Evolutionary conservation across 2,113 vertebrate species (phyloP), one percentile per base, ranked within the genome.

Genomic region (Charina bottae): DNA sequence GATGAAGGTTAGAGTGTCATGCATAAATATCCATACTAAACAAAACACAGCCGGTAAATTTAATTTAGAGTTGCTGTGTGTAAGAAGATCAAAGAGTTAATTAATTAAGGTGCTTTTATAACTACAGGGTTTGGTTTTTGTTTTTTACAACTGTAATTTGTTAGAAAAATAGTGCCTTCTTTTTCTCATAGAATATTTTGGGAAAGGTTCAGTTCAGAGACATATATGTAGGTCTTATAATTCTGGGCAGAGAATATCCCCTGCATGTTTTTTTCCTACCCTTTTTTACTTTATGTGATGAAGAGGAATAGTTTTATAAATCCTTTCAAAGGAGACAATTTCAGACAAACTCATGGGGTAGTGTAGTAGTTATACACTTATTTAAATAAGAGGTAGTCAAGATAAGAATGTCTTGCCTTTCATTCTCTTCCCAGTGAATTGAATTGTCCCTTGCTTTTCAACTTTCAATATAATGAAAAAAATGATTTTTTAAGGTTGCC

Each of bases 1-100:
- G 58, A 85, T 84, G 53, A 89, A 89, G 88, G 91, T 46, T 68
- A 89, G 37, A 84, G 72, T 89, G 87, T 58, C 84, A 64, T 23
- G 78, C 58, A 85, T 33, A 49, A 21, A 9, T 89, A 85, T 85
- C 49, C 91, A 89, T 85, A 68, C 33, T 23, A 85, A 92, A 62
- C 53, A 89, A 89, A 92, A 1, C 83, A 85, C 49, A 89, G 24
- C 83, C 68, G 83, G 24, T 86, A 85, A 55, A 37, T 56, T 56
- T 92, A 89, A 89, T 58, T 92, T 89, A 89, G 15, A 21, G 23
- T 54, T 85, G 49, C 23, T 37, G 58, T 26, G 13, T 33, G 28
- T 68, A 85, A 89, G 46, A 89, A 42, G 49, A 85, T 92, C 88
- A 56, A 89, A 46, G 68, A 72, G 23, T 68, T 49, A 59, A 83